Evolutionary conservation across 2,888 invertebrate genomes (phyloP), one percentile per base, ranked within the genome.

Genomic region (Bombylius major): DNA sequence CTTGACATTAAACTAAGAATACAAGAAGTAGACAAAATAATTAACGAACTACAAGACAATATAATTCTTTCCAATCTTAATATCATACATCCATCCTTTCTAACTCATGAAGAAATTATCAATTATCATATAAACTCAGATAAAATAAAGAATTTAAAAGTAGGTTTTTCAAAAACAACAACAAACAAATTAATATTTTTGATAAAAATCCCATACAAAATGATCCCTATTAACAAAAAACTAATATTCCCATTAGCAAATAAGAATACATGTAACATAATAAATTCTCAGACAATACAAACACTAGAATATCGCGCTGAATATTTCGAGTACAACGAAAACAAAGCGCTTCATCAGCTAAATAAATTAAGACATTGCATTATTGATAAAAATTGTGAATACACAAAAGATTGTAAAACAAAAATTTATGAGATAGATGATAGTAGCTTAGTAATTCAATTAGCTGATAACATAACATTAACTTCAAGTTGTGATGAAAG

Each of bases 31-130:
- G 9, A 6, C 6, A 36, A 36, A 8, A 36, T 36, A 8, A 8
- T 9, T 36, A 36, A 6, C 6, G 36, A 36, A 36, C 6, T 36
- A 8, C 36, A 6, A 23, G 50, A 53, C 42, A 54, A 56, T 31
- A 54, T 56, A 48, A 48, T 54, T n/a, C 32, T 56, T 44, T 50
- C 50, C 46, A 49, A 53, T 51, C 46, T 56, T 6, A 42, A 56
- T 13, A 53, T 56, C 13, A 56, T 53, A 31, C 56, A 56, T 23
- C 56, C 49, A 56, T 54, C 53, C 34, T 34, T 54, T 9, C 36
- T 55, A 39, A 51, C 55, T 14, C 51, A 51, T 46, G 45, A 44
- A 44, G 55, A 55, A 44, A 50, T 51, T 31, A 39, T 32, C 11
- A 45, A 13, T 6, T 50, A 51, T 32, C 36, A 50, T 4, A 53